These are phyloP conservation scores for Anarrhichthys ocellatus DNA, from an alignment of 2,113 vertebrate genomes.

Conservation along the genomic window DNA sequence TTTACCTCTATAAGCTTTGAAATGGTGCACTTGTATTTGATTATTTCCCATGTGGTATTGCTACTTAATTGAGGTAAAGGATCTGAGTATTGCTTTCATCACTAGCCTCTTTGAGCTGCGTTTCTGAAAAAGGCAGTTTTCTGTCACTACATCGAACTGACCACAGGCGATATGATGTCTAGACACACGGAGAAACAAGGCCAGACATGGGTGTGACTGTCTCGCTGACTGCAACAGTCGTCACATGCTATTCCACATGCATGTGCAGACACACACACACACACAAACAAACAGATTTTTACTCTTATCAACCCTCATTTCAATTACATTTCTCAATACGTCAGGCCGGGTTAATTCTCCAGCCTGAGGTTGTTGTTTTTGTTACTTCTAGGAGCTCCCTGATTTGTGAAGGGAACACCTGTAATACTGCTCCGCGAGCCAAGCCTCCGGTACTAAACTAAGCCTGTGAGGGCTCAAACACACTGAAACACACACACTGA, in stretches of 20 bases:
- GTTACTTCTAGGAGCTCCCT: conserved; percentile 49
- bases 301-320: conserved; percentile 47
- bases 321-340: conserved; percentile 57
- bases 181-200: conserved; percentile 74
- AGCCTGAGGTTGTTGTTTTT: conserved; percentile 53
- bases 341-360: conserved; percentile 49
- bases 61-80: neutral
- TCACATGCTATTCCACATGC: conserved; percentile 52
- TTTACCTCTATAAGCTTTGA: neutral
- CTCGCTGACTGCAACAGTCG: conserved; percentile 53
- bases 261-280: conserved; percentile 18
- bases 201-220: conserved; percentile 74
- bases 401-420: conserved; percentile 71
- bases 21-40: neutral
- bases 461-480: conserved; percentile 59
- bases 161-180: conserved; percentile 63
- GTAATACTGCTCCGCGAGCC: conserved; percentile 65
- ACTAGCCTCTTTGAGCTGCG: conserved; percentile 3
- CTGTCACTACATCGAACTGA: conserved; percentile 49
- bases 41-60: neutral
- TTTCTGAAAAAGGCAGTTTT: conserved; percentile 25
- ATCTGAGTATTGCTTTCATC: neutral
- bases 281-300: conserved; percentile 37
- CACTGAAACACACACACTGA: conserved; percentile 33
- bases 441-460: conserved; percentile 69